Base-by-base conservation (phyloP, 2,113 vertebrate genomes). In the Pheucticus melanocephalus region DNA sequence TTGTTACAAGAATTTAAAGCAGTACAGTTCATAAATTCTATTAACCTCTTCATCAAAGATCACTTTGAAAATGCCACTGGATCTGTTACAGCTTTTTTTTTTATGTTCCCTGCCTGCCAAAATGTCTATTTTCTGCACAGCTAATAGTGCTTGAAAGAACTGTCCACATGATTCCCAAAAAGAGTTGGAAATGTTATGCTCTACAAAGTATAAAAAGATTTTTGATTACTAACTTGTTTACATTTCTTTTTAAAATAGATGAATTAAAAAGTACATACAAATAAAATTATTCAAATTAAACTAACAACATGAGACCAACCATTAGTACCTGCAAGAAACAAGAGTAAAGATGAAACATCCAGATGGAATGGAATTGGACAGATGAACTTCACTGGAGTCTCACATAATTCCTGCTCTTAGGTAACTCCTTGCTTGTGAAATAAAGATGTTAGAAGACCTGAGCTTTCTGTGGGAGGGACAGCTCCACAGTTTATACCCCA, bases 21-120 rank as follows among this genome's bases (percentile, higher is more conserved):
- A 51, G 10, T 44, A 56, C 1, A 9, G 91, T 83, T 86, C 86
- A 80, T 77, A 92, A 95, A 92, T 64, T 44, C 63, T 65, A 88
- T 86, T 88, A 92, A 86, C 44, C 61, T 95, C 71, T 64, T 64
- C 44, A 93, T 81, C 60, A 95, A 76, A 79, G 57, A 76, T 56
- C 37, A 69, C 28, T 71, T 75, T 30, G 17, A 82, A 92, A 92
- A 81, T 59, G 47, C 42, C 25, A 24, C 19, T 68, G 66, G 48
- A 76, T 88, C 39, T 54, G 30, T 54, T 88, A 75, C 18, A 79
- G 31, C 14, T 33, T 59, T 87, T 56, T 56, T 39, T 57, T 57
- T 37, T 37, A 37, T 37, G 44, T 76, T 31, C 56, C 12, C n/a
- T 81, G 45, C 11, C 61, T 69, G 82, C 82, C 71, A 51, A 76